A percentile compares a stretch with the other conserved stretches of the same genome.
phyloP scores from a whole-genome alignment of 2,797 vertebrate species.

The Helostoma temminkii region DNA sequence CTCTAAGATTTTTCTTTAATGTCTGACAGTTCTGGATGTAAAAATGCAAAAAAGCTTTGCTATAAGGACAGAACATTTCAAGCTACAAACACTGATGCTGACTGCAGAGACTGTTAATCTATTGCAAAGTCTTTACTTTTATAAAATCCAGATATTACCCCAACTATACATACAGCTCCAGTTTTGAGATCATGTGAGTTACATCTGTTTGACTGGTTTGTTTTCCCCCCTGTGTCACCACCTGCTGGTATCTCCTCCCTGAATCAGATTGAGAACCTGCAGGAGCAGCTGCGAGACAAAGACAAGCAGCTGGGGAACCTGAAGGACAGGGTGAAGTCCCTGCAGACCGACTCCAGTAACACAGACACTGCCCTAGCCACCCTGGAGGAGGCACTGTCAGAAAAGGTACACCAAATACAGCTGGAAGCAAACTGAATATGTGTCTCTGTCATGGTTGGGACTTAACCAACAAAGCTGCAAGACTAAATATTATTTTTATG shows the following conservation, averaged over 20 bases:
- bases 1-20: slow-evolving; percentile 8
- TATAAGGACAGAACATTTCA: slow-evolving; percentile 33
- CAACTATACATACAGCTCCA: slow-evolving; percentile 17
- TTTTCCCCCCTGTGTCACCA: not conserved
- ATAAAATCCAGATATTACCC: slow-evolving; percentile 2
- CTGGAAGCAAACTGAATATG: not conserved
- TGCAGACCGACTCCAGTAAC: slow-evolving; percentile 98
- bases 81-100: slow-evolving; percentile 1
- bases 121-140: slow-evolving; percentile 15
- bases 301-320: slow-evolving; percentile 97
- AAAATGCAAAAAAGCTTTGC: slow-evolving; percentile 12
- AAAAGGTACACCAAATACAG: slow-evolving; percentile 86
- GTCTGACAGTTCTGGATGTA: slow-evolving; percentile 13
- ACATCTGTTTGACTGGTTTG: slow-evolving; percentile 13
- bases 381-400: slow-evolving; percentile 95
- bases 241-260: not conserved
- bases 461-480: not conserved
- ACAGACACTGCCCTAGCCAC: slow-evolving; percentile 97
- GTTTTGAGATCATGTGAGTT: slow-evolving; percentile 23
- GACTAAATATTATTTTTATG: not conserved
- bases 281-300: slow-evolving; percentile 98
- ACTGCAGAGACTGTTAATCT: slow-evolving; percentile 24
- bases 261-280: slow-evolving; percentile 90
- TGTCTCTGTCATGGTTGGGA: not conserved
- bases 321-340: slow-evolving; percentile 96